phyloP scores from a whole-genome alignment of 2,113 vertebrate species.

The Xyrauchen texanus region DNA sequence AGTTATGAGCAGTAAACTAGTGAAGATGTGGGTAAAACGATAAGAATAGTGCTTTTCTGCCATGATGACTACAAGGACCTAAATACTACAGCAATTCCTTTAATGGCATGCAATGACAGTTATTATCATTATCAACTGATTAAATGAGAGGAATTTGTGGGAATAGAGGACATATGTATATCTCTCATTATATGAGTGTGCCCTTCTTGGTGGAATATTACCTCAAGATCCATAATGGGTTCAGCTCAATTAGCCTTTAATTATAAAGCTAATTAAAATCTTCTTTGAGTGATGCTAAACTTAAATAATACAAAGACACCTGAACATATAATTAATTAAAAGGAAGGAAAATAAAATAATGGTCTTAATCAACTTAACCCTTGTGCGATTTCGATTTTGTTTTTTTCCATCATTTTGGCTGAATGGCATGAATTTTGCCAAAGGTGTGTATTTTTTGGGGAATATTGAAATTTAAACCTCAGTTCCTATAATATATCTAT shows the following conservation, averaged over 20 bases:
- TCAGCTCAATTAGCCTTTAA: slow-evolving; percentile 90
- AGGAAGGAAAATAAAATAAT: not conserved
- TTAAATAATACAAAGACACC: slow-evolving; percentile 62
- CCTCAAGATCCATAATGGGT: slow-evolving; percentile 78
- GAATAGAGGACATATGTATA: slow-evolving; percentile 20
- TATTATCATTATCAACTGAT: slow-evolving; percentile 22
- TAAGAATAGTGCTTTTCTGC: slow-evolving; percentile 8
- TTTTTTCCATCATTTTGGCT: too few species aligned
- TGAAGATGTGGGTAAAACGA: not conserved
- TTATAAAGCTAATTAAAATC: slow-evolving; percentile 84
- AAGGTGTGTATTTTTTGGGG: too few species aligned
- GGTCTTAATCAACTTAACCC: too few species aligned
- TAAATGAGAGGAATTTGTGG: slow-evolving; percentile 36
- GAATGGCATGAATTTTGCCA: too few species aligned
- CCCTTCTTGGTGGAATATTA: slow-evolving; percentile 72
- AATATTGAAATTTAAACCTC: too few species aligned
- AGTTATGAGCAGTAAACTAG: not conserved
- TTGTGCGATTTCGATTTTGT: too few species aligned
- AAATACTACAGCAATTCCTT: slow-evolving; percentile 9
- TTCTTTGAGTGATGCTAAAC: slow-evolving; percentile 76
- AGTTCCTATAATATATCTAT: too few species aligned
- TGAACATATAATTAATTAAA: slow-evolving; percentile 73
- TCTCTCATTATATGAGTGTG: slow-evolving; percentile 12
- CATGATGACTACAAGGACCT: not conserved
- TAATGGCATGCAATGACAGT: slow-evolving; percentile 18